Conservation (phyloP, 2,113 vertebrate species). For the Argyrosomus japonicus region DNA sequence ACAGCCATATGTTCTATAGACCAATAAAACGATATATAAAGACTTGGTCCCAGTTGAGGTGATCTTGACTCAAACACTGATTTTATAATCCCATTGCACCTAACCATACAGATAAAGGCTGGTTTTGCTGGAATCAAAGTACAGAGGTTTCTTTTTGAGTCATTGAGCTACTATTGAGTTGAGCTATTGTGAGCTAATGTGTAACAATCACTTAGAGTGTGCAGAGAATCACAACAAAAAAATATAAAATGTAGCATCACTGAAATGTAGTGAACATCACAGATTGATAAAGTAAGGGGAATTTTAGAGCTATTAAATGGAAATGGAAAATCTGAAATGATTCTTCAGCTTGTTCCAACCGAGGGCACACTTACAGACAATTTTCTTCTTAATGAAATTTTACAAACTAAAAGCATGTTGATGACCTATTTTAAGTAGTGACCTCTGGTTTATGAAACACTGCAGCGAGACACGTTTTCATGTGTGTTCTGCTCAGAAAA, state of each 20-base stretch:
- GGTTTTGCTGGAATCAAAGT: too few relatives aligned
- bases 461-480: conserved; percentile 21
- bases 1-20: too few relatives aligned
- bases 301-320: neutral
- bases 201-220: too few relatives aligned
- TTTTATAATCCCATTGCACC: too few relatives aligned
- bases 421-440: conserved; percentile 26
- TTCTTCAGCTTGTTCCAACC: conserved; percentile 7
- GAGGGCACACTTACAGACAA: neutral
- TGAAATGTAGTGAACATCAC: conserved; percentile 1
- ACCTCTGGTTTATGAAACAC: conserved; percentile 45
- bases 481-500: conserved; percentile 32
- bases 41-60: too few relatives aligned
- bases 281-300: neutral
- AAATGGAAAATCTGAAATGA: conserved; percentile 12
- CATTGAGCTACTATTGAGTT: too few relatives aligned
- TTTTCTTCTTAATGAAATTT: conserved; percentile 3
- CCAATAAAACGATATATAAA: too few relatives aligned
- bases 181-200: too few relatives aligned
- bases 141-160: too few relatives aligned
- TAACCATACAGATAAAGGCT: too few relatives aligned
- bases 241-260: neutral
- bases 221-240: neutral
- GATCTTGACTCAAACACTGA: too few relatives aligned
- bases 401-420: neutral